Conservation (phyloP, 1,140 invertebrate genomes). For the Drosophila serrata region DNA sequence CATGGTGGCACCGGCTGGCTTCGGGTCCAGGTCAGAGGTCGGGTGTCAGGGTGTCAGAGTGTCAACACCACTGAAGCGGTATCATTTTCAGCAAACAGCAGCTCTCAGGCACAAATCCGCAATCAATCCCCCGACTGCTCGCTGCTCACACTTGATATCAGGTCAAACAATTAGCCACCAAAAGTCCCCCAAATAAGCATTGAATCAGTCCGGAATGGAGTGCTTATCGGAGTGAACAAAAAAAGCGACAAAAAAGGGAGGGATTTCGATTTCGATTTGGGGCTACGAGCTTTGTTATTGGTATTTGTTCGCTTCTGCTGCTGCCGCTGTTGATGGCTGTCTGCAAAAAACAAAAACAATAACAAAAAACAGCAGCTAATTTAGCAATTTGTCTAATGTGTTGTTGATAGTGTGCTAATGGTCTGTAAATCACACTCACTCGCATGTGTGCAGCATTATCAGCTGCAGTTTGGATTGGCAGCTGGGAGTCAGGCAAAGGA, state of each 20-base stretch:
- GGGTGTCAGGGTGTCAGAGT: neutral
- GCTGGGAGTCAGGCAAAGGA: slow-evolving; percentile 18
- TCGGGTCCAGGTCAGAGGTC: neutral
- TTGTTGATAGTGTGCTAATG: slow-evolving; percentile 75
- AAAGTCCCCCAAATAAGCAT: slow-evolving; percentile 42
- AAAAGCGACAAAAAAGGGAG: slow-evolving; percentile 4
- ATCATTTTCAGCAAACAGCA: slow-evolving; percentile 51
- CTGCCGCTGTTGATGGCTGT: slow-evolving; percentile 19
- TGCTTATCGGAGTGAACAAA: slow-evolving; percentile 17
- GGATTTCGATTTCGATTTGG: slow-evolving; percentile 35
- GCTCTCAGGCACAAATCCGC: slow-evolving; percentile 9
- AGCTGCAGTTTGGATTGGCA: slow-evolving; percentile 27
- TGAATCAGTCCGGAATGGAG: slow-evolving; percentile 31
- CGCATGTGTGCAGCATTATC: slow-evolving; percentile 28
- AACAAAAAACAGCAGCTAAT: slow-evolving; percentile 62
- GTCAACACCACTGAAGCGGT: slow-evolving; percentile 16
- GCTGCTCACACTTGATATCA: slow-evolving; percentile 31
- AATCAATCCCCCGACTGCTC: slow-evolving; percentile 5
- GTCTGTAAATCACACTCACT: slow-evolving; percentile 70
- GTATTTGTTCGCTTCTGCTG: slow-evolving; percentile 10
- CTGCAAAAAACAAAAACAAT: slow-evolving; percentile 23
- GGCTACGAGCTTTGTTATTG: slow-evolving; percentile 18
- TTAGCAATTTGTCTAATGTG: slow-evolving; percentile 80
- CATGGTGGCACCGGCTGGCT: slow-evolving; percentile 37
- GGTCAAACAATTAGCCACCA: slow-evolving; percentile 60